Evolutionary conservation across 1,140 invertebrate genomes (phyloP), one percentile per base, ranked within the genome.

Genomic region (Eumaeus atala): DNA sequence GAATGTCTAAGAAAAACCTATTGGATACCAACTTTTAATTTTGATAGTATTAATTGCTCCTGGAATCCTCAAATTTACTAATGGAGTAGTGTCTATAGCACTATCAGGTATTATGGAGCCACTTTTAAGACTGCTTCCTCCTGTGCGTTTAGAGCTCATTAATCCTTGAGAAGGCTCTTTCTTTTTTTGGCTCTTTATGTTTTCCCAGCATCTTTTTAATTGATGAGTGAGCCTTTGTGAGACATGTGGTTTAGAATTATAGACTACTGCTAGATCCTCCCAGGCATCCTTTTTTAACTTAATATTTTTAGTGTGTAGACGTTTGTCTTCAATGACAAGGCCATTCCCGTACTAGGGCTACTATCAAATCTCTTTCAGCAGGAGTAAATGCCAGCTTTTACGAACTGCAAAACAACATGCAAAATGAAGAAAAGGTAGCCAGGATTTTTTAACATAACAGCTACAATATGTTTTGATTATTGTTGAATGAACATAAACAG

Each of bases 181-280:
- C n/a, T 54, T 54, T 10, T 42, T 47, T 8, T 6, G 33, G 0
- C 33, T 54, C 36, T 54, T 54, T 8, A 54, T 54, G 7, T 54
- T 54, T 44, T 54, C 52, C 52, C 52, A 47, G 14, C 52, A 54
- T 54, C 42, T 54, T n/a, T 54, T 54, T 11, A 54, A 37, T 18
- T 48, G 52, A 11, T 8, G 1, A 5, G 1, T 54, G 1, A 2
- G 7, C 5, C 52, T 48, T 36, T 47, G 33, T 1, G 12, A 17
- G 1, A 54, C 42, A 18, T 54, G 48, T 0, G 52, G 34, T 8
- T 54, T 40, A 1, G 52, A 17, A n/a, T 54, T 54, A 9, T 11
- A 54, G 14, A 14, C 33, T 7, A 11, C 3, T 1, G 51, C 10
- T 0, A 54, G 3, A 11, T 54, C 42, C 1, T 48, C 52, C 52